Conservation (phyloP, 1,140 invertebrate species). For the Prorops nasuta region DNA sequence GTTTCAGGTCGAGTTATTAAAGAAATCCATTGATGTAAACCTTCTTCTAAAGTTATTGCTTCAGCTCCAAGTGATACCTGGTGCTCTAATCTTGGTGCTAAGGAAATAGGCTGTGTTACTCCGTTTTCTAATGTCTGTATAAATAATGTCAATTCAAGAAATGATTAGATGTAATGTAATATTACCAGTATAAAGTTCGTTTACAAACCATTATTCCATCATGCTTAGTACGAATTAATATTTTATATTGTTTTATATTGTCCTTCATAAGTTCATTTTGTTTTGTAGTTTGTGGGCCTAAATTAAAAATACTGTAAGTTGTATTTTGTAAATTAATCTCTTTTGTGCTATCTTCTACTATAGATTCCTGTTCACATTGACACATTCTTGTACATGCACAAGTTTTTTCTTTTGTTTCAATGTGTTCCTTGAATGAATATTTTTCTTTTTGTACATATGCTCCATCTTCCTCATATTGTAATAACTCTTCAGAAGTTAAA, state of each 20-base stretch:
- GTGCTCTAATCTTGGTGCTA: constrained; percentile 55
- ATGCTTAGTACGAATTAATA: constrained; percentile 50
- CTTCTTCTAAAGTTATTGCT: constrained; percentile 47
- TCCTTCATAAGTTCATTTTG: constrained; percentile 40
- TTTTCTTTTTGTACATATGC: neutral
- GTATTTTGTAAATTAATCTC: constrained; percentile 35
- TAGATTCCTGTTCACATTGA: too few species aligned
- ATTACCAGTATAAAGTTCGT: neutral
- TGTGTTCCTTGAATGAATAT: too few species aligned
- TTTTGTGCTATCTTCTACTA: too few species aligned
- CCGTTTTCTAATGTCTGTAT: constrained; percentile 23
- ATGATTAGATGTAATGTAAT: neutral
- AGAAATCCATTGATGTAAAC: constrained; percentile 49
- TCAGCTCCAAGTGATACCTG: constrained; percentile 53
- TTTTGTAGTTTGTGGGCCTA: constrained; percentile 33
- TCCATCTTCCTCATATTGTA: constrained; percentile 16
- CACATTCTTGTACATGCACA: too few species aligned
- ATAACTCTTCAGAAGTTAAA: constrained; percentile 10
- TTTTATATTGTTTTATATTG: constrained; percentile 40
- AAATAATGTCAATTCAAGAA: neutral
- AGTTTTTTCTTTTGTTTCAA: neutral
- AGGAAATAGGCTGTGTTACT: constrained; percentile 29
- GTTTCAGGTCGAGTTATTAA: constrained; percentile 51
- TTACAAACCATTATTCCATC: constrained; percentile 49
- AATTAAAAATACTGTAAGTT: constrained; percentile 50